A percentile compares a stretch with the other conserved stretches of the same genome.
Evolutionary conservation across 2,113 vertebrate species (phyloP).

Genomic region (Ceyx melanurus): DNA sequence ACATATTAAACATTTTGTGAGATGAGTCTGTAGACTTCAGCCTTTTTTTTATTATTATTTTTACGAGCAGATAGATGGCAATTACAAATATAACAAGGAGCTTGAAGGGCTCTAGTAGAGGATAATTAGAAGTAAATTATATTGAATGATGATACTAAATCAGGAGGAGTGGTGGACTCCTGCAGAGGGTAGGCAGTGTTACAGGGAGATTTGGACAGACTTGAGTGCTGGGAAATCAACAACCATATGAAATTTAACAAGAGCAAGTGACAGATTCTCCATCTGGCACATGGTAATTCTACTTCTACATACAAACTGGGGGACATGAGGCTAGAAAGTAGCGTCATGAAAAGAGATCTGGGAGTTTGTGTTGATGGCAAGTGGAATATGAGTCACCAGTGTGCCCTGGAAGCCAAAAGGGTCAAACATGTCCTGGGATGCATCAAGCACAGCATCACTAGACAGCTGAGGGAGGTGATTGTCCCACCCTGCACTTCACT

Average conservation of each 20-base stretch:
- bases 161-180: neutral
- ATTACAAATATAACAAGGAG: neutral
- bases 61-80: neutral
- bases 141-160: neutral
- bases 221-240: neutral
- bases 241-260: neutral
- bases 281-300: fast-evolving
- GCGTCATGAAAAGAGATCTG: neutral
- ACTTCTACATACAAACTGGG: neutral
- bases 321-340: fast-evolving
- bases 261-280: neutral
- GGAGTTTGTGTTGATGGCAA: neutral
- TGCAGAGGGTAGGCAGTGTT: neutral
- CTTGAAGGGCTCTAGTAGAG: neutral
- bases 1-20: fast-evolving
- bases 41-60: neutral
- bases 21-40: neutral
- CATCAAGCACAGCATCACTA: fast-evolving
- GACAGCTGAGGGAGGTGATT: fast-evolving
- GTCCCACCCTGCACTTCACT: neutral
- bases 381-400: neutral
- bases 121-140: neutral
- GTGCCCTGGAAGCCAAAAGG: neutral
- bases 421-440: fast-evolving
- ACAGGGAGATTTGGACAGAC: neutral